Evolutionary conservation across 2,888 invertebrate species (phyloP), one percentile per base, ranked within the genome.

Genomic region (Alloplasta piceator): DNA sequence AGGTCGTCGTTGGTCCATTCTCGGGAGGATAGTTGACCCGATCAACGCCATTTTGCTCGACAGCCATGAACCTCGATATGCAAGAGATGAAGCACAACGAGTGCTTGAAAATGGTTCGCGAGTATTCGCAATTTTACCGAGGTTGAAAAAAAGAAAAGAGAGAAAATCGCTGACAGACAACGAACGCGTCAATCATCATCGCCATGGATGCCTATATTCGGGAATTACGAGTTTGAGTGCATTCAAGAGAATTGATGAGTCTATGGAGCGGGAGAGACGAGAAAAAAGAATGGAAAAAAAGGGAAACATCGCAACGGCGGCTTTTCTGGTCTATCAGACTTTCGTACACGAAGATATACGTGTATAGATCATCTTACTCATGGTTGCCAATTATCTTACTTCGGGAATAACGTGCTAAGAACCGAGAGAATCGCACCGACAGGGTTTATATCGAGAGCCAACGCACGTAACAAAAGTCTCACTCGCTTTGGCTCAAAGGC

Each of bases 371-470:
- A 39, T 77, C 61, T 78, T 63, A 63, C 77, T 74, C 71, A 60
- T 77, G 48, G 66, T 46, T 78, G 77, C 84, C 87, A 87, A 88
- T 89, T 89, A 88, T 86, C 85, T 84, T 81, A 84, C 82, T 85
- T 84, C 78, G 83, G 82, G 73, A 83, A 82, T 81, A 84, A 87
- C 85, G 88, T 90, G 89, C 87, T 82, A 90, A 89, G 85, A 87
- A 86, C 87, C 84, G 82, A 71, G 74, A 70, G 75, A 84, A 84
- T 85, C 82, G 83, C 84, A 82, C 72, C 83, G 70, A 77, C 76
- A 26, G 26, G 79, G 36, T 73, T 75, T 73, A 26, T 26, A 83
- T 83, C 75, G 64, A 72, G 61, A 50, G 36, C 55, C 26, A 71
- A 41, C 43, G 55, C 73, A 46, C 12, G 41, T 72, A 74, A 80